Percentiles rank a stretch among this genome's conserved stretches.
These are phyloP conservation scores for Potorous gilbertii DNA, from an alignment of 2,797 vertebrate species.

Conservation along the genomic window DNA sequence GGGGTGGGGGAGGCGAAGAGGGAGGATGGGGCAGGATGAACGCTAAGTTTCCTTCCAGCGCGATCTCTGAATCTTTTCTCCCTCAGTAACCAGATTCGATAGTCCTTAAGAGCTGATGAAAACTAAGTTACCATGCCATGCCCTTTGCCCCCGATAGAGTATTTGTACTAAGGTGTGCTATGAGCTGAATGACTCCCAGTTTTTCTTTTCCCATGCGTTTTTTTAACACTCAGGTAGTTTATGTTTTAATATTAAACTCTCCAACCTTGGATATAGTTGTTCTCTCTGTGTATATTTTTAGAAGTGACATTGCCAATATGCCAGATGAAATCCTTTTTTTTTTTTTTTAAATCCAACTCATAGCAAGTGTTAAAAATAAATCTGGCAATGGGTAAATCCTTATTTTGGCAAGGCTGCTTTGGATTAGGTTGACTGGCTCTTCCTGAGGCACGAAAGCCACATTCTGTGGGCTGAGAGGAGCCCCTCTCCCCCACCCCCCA, in stretches of 20 bases:
- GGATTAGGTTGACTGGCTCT: conserved; percentile 18
- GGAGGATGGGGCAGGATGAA: background rate
- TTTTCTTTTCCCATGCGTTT: conserved; percentile 23
- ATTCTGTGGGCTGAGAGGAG: conserved; percentile 9
- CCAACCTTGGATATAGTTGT: conserved; percentile 29
- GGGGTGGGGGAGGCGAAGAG: background rate
- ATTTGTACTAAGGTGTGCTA: background rate
- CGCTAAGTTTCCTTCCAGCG: background rate
- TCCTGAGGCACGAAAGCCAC: background rate
- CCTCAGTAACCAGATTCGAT: conserved; percentile 8
- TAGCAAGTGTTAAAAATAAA: conserved; percentile 49
- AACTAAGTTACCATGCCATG: conserved; percentile 38
- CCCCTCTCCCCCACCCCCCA: conserved; percentile 1
- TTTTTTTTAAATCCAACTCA: background rate
- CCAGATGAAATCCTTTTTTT: conserved; percentile 39
- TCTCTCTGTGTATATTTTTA: conserved; percentile 6
- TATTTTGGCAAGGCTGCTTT: conserved; percentile 7
- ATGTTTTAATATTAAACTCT: conserved; percentile 4
- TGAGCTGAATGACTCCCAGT: background rate
- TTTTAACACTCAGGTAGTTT: conserved; percentile 27
- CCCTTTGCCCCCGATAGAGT: conserved; percentile 25
- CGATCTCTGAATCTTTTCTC: conserved; percentile 16
- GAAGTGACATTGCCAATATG: conserved; percentile 4
- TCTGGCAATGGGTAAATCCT: background rate
- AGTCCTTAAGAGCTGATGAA: conserved; percentile 52